phyloP scores from a whole-genome alignment of 1,140 invertebrate species.

The Capitella teleta region DNA sequence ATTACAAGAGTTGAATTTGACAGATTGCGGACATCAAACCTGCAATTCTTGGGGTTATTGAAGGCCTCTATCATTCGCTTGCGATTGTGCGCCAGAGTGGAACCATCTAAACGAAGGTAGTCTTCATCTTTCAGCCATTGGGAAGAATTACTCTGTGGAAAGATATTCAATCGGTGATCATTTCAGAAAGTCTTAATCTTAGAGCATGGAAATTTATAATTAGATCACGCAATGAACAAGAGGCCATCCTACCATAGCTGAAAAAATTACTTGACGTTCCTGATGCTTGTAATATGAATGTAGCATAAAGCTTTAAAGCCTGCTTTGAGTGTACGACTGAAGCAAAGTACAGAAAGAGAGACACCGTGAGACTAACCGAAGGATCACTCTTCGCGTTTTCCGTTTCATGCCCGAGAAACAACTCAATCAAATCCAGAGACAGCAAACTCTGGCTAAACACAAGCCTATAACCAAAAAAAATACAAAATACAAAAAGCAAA shows the following conservation, averaged over 20 bases:
- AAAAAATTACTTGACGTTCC: no score
- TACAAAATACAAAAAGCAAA: background rate
- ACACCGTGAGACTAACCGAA: no score
- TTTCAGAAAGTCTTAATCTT: no score
- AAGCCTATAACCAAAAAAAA: constrained; percentile 50
- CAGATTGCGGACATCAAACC: constrained; percentile 30
- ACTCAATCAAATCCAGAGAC: constrained; percentile 79
- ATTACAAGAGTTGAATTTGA: background rate
- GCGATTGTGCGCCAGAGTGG: constrained; percentile 63
- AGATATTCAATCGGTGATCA: no score
- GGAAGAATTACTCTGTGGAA: no score
- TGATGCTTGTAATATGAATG: no score
- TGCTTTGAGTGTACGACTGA: background rate
- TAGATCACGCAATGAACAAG: no score
- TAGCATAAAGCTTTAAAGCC: background rate
- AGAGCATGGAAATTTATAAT: no score
- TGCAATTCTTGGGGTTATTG: constrained; percentile 64
- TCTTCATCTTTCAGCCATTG: constrained; percentile 70
- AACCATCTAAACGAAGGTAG: constrained; percentile 86
- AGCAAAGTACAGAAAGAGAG: no score
- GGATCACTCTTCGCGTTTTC: constrained; percentile 3
- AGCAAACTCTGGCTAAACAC: constrained; percentile 82
- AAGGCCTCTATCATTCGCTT: constrained; percentile 69
- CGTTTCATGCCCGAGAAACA: constrained; percentile 57
- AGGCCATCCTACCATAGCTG: no score